Evolutionary conservation across 2,113 vertebrate genomes (phyloP).

Genomic region (Bubo blakistoni): DNA sequence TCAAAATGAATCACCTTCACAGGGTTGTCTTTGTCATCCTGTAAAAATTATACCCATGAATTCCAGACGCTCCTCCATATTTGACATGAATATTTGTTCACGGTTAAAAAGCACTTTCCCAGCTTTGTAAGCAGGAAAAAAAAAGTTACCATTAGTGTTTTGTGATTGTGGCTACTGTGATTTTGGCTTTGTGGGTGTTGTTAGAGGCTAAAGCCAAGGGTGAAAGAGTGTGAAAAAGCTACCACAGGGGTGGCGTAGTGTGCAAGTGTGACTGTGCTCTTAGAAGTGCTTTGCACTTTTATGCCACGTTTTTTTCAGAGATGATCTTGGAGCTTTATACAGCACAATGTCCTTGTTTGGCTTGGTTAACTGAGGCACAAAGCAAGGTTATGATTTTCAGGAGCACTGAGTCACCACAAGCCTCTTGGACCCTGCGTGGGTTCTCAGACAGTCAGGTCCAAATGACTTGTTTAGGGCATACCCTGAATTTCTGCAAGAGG

Average conservation of each 20-base stretch:
- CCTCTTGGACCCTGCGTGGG: rapidly evolving
- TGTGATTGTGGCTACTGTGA: rapidly evolving
- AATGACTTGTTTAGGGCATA: not conserved
- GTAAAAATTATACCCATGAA: rapidly evolving
- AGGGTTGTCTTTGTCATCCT: not conserved
- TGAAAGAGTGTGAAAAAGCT: not conserved
- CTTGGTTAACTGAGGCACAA: not conserved
- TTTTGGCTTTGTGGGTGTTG: not conserved
- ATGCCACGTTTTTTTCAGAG: not conserved
- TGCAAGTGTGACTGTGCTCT: not conserved
- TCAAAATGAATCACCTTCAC: not conserved
- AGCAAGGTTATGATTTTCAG: not conserved
- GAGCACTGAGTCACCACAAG: not conserved
- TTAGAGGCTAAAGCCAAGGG: not conserved
- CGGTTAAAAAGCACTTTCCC: not conserved
- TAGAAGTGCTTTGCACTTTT: not conserved
- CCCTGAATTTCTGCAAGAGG: not conserved
- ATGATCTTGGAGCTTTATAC: not conserved
- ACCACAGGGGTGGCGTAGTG: rapidly evolving
- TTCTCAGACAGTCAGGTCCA: not conserved
- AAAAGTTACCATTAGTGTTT: not conserved
- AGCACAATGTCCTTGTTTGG: not conserved
- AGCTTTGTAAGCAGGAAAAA: not conserved
- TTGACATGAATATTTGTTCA: not conserved
- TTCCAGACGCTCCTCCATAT: not conserved